phyloP scores from a whole-genome alignment of 2,113 vertebrate genomes.

The Murina feae region DNA sequence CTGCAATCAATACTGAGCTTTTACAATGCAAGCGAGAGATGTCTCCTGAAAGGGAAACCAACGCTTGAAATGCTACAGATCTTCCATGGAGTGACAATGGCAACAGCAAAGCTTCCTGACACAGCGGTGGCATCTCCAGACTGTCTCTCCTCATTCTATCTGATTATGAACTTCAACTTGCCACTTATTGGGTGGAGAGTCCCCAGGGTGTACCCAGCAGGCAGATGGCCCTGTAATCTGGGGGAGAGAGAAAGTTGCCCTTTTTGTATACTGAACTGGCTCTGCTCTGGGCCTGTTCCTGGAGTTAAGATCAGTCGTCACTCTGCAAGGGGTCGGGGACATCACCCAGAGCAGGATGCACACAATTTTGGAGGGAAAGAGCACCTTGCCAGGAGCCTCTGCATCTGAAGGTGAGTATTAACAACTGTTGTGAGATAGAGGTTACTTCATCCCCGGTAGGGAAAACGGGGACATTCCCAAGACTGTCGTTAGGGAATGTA shows the following conservation, averaged over 20 bases:
- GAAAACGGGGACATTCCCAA: background rate
- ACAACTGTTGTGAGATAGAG: background rate
- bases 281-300: background rate
- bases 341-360: background rate
- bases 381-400: background rate
- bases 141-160: background rate
- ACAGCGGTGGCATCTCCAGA: background rate
- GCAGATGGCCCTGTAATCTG: background rate
- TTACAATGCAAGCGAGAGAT: background rate
- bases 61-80: background rate
- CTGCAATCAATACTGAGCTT: background rate
- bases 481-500: background rate
- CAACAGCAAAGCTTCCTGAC: background rate
- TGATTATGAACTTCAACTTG: background rate
- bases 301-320: background rate
- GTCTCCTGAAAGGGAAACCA: background rate
- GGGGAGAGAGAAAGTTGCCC: background rate
- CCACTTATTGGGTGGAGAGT: background rate
- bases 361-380: background rate
- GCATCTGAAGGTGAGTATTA: background rate
- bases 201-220: background rate
- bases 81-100: background rate
- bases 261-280: background rate
- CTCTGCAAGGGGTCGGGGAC: background rate
- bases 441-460: background rate